Evolutionary conservation across 1,140 invertebrate species (phyloP).

Genomic region (Argopecten irradians): DNA sequence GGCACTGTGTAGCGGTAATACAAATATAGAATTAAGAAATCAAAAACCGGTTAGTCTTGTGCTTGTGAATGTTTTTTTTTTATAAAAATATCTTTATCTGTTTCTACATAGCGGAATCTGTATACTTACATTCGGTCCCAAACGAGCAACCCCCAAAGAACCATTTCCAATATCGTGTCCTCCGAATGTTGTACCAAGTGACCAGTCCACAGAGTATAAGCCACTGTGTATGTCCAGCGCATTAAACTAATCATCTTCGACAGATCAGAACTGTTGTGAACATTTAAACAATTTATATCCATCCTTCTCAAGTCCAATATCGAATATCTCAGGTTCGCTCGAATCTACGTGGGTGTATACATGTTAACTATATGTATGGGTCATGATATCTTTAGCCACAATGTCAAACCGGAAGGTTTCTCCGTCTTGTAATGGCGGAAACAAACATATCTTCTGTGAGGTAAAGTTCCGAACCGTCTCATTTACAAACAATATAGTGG

Average conservation of each 20-base stretch:
- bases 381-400: conserved; percentile 48
- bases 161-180: conserved; percentile 31
- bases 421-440: conserved; percentile 45
- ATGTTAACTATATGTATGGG: conserved; percentile 42
- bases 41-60: no score
- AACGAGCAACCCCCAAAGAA: conserved; percentile 27
- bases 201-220: conserved; percentile 45
- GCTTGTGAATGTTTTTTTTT: no score
- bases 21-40: no score
- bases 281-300: conserved; percentile 44
- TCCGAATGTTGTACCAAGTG: conserved; percentile 30
- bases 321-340: conserved; percentile 45
- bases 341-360: conserved; percentile 53
- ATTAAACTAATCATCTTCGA: conserved; percentile 57
- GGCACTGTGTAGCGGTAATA: no score
- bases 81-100: no score
- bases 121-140: conserved; percentile 28
- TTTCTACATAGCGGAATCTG: no score
- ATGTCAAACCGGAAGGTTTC: conserved; percentile 51
- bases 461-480: no score
- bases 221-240: conserved; percentile 61
- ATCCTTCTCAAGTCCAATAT: conserved; percentile 47
- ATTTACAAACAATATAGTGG: no score
- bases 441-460: no score
- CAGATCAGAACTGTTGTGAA: conserved; percentile 56